Conservation (phyloP, 2,797 vertebrate species). For the Craterocephalus amniculus region DNA sequence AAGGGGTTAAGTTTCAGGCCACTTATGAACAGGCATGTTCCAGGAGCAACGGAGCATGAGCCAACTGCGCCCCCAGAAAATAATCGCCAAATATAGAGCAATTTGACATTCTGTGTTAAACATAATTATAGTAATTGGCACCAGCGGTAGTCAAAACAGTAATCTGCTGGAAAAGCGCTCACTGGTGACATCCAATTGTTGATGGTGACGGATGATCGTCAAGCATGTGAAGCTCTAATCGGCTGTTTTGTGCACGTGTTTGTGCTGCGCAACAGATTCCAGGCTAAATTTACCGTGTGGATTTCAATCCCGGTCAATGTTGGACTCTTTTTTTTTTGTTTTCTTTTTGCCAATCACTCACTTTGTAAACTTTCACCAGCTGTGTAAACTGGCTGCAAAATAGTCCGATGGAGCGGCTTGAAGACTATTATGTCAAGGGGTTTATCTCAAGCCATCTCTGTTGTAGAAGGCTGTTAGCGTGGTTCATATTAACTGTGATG, state of each 20-base stretch:
- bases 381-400: slow-evolving; percentile 53
- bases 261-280: neutral
- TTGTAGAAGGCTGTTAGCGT: neutral
- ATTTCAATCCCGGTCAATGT: slow-evolving; percentile 21
- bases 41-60: slow-evolving; percentile 61
- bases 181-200: slow-evolving; percentile 39
- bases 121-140: slow-evolving; percentile 78
- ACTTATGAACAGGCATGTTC: slow-evolving; percentile 73
- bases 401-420: neutral
- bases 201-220: slow-evolving; percentile 23
- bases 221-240: slow-evolving; percentile 23
- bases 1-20: slow-evolving; percentile 77
- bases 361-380: slow-evolving; percentile 44
- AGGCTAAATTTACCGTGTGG: slow-evolving; percentile 15
- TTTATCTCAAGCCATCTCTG: slow-evolving; percentile 41
- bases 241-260: slow-evolving; percentile 1
- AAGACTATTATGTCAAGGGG: slow-evolving; percentile 11
- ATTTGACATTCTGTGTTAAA: slow-evolving; percentile 75
- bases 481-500: slow-evolving; percentile 16
- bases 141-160: slow-evolving; percentile 68
- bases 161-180: slow-evolving; percentile 24
- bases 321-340: neutral
- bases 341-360: neutral
- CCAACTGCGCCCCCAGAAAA: slow-evolving; percentile 66
- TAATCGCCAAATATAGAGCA: slow-evolving; percentile 73